Conservation (phyloP, 2,888 invertebrate species). For the Hydroisotoma schaefferi region DNA sequence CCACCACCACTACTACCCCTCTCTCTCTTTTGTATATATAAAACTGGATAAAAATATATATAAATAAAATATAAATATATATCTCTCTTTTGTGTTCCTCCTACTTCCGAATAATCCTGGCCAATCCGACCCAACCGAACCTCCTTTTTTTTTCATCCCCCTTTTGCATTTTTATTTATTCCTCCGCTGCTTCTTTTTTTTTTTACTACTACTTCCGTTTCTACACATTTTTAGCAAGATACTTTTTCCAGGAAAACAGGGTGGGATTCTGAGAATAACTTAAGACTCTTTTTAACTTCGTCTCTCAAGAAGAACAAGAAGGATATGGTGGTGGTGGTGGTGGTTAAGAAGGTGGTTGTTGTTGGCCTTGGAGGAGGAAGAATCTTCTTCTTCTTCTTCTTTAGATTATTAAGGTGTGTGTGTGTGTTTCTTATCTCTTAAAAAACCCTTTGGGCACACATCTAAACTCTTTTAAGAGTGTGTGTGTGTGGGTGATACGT, state of each 20-base stretch:
- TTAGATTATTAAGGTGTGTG: slow-evolving; percentile 14
- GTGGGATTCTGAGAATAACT: too few relatives aligned
- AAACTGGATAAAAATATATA: too few relatives aligned
- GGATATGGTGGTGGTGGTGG: too few relatives aligned
- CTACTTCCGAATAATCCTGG: slow-evolving; percentile 9
- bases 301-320: too few relatives aligned
- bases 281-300: too few relatives aligned
- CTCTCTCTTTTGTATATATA: too few relatives aligned
- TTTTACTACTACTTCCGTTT: slow-evolving; percentile 13
- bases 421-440: slow-evolving; percentile 7
- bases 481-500: slow-evolving; percentile 5
- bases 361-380: slow-evolving; percentile 11
- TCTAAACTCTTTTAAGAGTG: slow-evolving; percentile 3
- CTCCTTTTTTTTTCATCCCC: slow-evolving; percentile 1
- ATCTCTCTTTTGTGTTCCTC: not conserved
- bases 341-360: not conserved
- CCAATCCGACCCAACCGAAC: slow-evolving; percentile 6
- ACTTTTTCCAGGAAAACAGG: too few relatives aligned
- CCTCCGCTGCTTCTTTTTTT: slow-evolving; percentile 11
- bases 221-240: not conserved
- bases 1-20: too few relatives aligned
- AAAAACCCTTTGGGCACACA: slow-evolving; percentile 18
- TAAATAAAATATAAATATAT: not conserved
- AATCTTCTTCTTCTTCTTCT: not conserved
- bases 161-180: slow-evolving; percentile 6